A percentile compares a stretch with the other conserved stretches of the same genome.
Conservation (phyloP, 2,888 invertebrate genomes). For the Caenorhabditis sp. region DNA sequence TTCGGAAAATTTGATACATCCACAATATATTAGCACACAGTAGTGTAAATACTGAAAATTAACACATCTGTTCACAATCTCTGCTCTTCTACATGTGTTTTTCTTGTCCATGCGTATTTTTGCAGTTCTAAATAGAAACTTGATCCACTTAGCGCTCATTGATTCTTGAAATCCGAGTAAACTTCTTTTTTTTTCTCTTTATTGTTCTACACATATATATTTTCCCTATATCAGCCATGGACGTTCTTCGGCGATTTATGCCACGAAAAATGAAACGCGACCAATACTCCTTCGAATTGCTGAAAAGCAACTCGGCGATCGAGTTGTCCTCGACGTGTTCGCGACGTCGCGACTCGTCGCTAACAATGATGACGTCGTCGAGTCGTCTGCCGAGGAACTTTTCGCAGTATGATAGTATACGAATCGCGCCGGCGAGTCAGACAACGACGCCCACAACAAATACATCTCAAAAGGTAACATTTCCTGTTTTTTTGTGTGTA, state of each 20-base stretch:
- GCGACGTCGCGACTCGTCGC: slow-evolving; percentile 14
- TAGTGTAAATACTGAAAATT: too few species aligned
- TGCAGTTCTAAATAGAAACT: neutral
- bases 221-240: slow-evolving; percentile 21
- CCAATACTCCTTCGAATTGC: slow-evolving; percentile 52
- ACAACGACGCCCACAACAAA: slow-evolving; percentile 10
- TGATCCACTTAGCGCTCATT: neutral
- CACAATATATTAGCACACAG: too few species aligned
- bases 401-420: slow-evolving; percentile 40
- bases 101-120: too few species aligned
- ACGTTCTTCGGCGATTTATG: slow-evolving; percentile 46
- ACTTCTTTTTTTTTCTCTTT: neutral
- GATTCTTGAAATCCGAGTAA: neutral
- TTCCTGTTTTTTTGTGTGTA: too few species aligned
- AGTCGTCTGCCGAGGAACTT: slow-evolving; percentile 30
- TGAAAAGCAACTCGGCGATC: slow-evolving; percentile 40
- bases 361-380: slow-evolving; percentile 19
- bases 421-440: slow-evolving; percentile 28
- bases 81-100: too few species aligned
- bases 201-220: neutral
- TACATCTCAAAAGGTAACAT: too few species aligned
- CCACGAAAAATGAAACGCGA: slow-evolving; percentile 46
- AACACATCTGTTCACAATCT: too few species aligned
- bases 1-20: too few species aligned
- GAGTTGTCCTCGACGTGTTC: slow-evolving; percentile 32